Evolutionary conservation across 2,888 invertebrate species (phyloP), one percentile per base, ranked within the genome.

Genomic region (Andrena bicolor): DNA sequence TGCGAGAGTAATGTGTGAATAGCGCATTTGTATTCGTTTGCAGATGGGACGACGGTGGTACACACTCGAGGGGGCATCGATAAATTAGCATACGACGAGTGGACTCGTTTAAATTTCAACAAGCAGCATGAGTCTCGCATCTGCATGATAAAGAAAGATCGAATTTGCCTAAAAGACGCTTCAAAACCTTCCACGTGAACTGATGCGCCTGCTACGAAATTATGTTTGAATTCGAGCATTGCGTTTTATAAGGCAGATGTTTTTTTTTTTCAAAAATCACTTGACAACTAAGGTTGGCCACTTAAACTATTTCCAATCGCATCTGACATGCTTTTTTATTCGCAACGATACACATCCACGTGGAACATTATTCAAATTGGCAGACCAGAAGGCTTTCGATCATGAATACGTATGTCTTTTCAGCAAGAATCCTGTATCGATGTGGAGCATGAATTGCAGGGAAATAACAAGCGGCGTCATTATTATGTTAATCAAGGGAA

Each of bases 81-180:
- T 1, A 58, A 73, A 87, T 86, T 87, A 87, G 69, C 85, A 78
- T 85, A 82, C 32, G 66, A 63, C 61, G 72, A 79, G 81, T 79
- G 75, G 74, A 76, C 68, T 61, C 76, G 70, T 84, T 86, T 80
- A 78, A 84, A 87, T 72, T 74, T 48, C 74, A 77, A 61, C 56
- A 53, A 58, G 71, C 28, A 65, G 35, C 70, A 49, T 41, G 48
- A 61, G 49, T 53, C 28, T 13, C 48, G 30, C 72, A 84, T 86
- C 48, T 78, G 69, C 84, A 86, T 86, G 64, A 83, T 69, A 85
- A 87, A 81, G 76, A 77, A 78, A 70, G 66, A 65, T 13, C 64
- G 72, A 79, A 75, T 83, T 79, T 73, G 76, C 51, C 35, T 49
- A 61, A 75, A 79, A 63, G 75, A 65, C 64, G 66, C 71, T 85